Evolutionary conservation across 2,888 invertebrate genomes (phyloP).

Genomic region (Schrankia costaestrigalis): DNA sequence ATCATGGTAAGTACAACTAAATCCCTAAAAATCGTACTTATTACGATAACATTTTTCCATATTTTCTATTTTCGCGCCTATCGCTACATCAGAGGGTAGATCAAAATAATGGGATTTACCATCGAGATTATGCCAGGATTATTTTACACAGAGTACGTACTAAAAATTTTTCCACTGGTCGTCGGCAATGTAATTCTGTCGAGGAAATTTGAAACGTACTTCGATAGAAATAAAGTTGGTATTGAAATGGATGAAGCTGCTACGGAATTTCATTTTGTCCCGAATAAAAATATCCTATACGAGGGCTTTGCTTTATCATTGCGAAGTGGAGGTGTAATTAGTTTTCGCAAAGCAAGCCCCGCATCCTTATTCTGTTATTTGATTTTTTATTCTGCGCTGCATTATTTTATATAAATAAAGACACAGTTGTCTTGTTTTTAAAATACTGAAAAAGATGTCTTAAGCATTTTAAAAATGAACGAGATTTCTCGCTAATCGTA

Average conservation of each 20-base stretch:
- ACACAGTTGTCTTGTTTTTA: conserved; percentile 46
- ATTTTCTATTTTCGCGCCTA: conserved; percentile 21
- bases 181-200: conserved; percentile 7
- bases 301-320: conserved; percentile 80
- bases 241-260: conserved; percentile 14
- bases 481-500: too few species aligned
- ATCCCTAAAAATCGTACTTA: conserved; percentile 51
- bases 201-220: conserved; percentile 23
- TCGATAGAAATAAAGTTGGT: conserved; percentile 15
- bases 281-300: conserved; percentile 79
- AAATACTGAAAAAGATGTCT: too few species aligned
- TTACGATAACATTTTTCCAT: conserved; percentile 44
- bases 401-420: not conserved
- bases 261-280: conserved; percentile 74
- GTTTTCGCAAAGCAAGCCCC: conserved; percentile 68
- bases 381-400: not conserved
- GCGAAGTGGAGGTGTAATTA: conserved; percentile 75
- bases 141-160: conserved; percentile 66
- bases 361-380: conserved; percentile 51
- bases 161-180: conserved; percentile 57
- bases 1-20: conserved; percentile 48
- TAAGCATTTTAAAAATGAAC: too few species aligned
- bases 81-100: conserved; percentile 57
- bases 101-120: conserved; percentile 78
- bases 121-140: conserved; percentile 77